phyloP scores from a whole-genome alignment of 2,797 vertebrate species.

The Phoebastria nigripes region DNA sequence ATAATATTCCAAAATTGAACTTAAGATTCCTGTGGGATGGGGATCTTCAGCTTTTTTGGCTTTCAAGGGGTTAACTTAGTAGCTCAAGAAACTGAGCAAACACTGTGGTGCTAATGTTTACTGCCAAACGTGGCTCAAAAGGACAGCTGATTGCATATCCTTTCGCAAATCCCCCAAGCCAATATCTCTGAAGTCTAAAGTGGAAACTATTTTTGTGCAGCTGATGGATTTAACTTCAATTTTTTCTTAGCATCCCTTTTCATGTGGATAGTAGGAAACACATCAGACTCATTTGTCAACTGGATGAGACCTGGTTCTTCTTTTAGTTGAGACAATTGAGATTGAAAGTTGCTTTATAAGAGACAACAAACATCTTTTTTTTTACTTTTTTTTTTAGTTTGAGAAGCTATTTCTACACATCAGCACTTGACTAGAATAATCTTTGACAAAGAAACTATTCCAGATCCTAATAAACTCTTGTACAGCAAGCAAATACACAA shows the following conservation, averaged over 20 bases:
- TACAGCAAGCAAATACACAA: not conserved
- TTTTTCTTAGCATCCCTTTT: not conserved
- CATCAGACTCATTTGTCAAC: not conserved
- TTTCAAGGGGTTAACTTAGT: not conserved
- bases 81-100: not conserved
- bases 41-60: not conserved
- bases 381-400: not conserved
- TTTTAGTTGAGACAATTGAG: not conserved
- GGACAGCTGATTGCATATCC: not conserved
- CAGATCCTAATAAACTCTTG: conserved; percentile 21
- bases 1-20: not conserved
- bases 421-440: conserved; percentile 15
- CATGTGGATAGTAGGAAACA: not conserved
- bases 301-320: not conserved
- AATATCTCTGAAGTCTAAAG: not conserved
- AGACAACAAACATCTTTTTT: not conserved
- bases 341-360: not conserved
- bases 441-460: conserved; percentile 19
- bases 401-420: not conserved
- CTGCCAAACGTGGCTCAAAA: not conserved
- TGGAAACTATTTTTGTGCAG: not conserved
- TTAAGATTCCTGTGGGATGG: not conserved
- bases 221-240: not conserved
- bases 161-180: not conserved
- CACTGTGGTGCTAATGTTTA: not conserved